Evolutionary conservation across 1,140 invertebrate species (phyloP).

Genomic region (Lepidotrigona ventralis): DNA sequence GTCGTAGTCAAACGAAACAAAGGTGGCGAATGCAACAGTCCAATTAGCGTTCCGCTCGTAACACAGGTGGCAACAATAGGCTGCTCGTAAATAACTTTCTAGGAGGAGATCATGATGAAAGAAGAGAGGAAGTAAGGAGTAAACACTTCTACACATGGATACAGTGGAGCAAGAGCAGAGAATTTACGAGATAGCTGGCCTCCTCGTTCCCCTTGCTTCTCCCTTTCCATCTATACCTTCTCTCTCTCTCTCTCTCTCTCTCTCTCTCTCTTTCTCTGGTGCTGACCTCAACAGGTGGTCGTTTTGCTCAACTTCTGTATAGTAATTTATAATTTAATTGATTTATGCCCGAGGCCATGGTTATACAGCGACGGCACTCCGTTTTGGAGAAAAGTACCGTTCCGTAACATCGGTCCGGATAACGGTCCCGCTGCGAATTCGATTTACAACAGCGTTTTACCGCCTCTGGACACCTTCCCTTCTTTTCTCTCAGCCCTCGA

Average conservation of each 20-base stretch:
- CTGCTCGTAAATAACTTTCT: constrained; percentile 44
- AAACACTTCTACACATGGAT: constrained; percentile 63
- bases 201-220: constrained; percentile 34
- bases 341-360: constrained; percentile 66
- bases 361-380: constrained; percentile 36
- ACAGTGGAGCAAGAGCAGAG: constrained; percentile 64
- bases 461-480: neutral
- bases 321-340: constrained; percentile 80
- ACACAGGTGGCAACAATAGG: constrained; percentile 16
- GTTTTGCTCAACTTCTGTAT: constrained; percentile 77
- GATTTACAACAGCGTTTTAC: constrained; percentile 32
- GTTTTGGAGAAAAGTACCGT: constrained; percentile 69
- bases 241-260: neutral
- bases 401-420: constrained; percentile 66
- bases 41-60: constrained; percentile 28
- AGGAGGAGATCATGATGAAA: constrained; percentile 35
- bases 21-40: neutral
- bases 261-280: constrained; percentile 66
- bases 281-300: constrained; percentile 78
- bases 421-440: constrained; percentile 52
- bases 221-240: constrained; percentile 26
- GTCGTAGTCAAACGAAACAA: neutral
- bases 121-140: constrained; percentile 54
- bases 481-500: neutral
- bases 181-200: constrained; percentile 79